Conservation (phyloP, 2,113 vertebrate genomes). For the Otis tarda region DNA sequence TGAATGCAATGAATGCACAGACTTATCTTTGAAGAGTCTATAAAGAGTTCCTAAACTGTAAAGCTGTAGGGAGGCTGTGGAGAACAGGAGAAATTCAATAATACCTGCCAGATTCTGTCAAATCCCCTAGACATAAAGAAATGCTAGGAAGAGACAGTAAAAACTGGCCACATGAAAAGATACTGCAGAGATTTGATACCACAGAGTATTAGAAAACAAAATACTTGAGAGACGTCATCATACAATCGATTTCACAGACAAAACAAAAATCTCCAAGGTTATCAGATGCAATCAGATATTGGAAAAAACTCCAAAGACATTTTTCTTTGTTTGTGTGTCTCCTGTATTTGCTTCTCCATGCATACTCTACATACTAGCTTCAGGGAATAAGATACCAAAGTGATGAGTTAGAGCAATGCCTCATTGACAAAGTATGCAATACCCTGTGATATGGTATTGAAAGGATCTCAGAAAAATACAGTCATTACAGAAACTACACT, state of each 20-base stretch:
- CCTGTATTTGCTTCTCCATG: background rate
- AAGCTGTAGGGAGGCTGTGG: background rate
- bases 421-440: background rate
- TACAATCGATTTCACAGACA: background rate
- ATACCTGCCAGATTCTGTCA: background rate
- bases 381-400: background rate
- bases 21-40: background rate
- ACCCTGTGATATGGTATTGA: background rate
- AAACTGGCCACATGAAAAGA: background rate
- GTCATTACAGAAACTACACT: background rate
- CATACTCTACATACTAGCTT: background rate
- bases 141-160: background rate
- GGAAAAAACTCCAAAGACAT: background rate
- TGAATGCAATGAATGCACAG: background rate
- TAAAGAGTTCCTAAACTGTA: background rate
- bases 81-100: background rate
- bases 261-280: background rate
- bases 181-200: background rate
- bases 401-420: background rate
- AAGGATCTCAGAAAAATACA: background rate
- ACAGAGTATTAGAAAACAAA: background rate
- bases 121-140: background rate
- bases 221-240: background rate
- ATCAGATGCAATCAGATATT: background rate
- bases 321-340: background rate